Percentiles rank a stretch among this genome's conserved stretches.
These are phyloP conservation scores for Thecophora atra DNA, from an alignment of 2,888 invertebrate genomes.

Conservation along the genomic window DNA sequence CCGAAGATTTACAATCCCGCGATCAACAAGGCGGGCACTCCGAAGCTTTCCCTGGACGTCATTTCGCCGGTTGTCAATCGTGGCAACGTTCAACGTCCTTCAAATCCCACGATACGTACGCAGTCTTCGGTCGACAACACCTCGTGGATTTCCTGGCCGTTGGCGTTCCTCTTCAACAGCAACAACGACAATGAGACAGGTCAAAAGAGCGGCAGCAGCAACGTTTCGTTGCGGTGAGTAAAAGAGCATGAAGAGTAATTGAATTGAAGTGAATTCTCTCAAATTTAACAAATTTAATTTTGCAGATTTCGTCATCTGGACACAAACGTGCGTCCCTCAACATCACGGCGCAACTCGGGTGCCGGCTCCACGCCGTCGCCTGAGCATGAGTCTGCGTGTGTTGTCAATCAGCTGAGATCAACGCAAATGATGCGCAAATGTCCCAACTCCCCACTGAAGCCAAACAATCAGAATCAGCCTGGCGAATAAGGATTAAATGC, in stretches of 20 bases:
- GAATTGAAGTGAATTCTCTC: neutral
- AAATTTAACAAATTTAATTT: neutral
- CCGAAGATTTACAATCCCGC: conserved; percentile 96
- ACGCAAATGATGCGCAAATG: conserved; percentile 65
- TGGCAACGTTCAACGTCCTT: conserved; percentile 41
- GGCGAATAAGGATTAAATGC: neutral
- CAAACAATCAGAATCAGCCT: conserved; percentile 50
- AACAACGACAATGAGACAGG: conserved; percentile 74
- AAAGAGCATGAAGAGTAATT: neutral
- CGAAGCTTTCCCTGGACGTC: conserved; percentile 64
- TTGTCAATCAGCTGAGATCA: conserved; percentile 62
- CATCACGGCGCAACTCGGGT: conserved; percentile 70
- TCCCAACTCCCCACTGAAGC: conserved; percentile 54
- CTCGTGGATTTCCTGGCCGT: conserved; percentile 93
- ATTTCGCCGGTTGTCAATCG: conserved; percentile 57
- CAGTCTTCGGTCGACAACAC: conserved; percentile 68
- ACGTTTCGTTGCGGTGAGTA: conserved; percentile 80
- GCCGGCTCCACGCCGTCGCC: conserved; percentile 75
- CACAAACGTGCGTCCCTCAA: conserved; percentile 82
- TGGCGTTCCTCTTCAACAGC: conserved; percentile 84
- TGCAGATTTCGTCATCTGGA: conserved; percentile 85
- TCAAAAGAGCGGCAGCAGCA: conserved; percentile 69
- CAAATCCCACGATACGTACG: conserved; percentile 63
- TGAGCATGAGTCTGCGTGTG: conserved; percentile 61
- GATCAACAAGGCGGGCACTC: conserved; percentile 79